phyloP scores from a whole-genome alignment of 1,140 invertebrate genomes.

The Cydia pomonella region DNA sequence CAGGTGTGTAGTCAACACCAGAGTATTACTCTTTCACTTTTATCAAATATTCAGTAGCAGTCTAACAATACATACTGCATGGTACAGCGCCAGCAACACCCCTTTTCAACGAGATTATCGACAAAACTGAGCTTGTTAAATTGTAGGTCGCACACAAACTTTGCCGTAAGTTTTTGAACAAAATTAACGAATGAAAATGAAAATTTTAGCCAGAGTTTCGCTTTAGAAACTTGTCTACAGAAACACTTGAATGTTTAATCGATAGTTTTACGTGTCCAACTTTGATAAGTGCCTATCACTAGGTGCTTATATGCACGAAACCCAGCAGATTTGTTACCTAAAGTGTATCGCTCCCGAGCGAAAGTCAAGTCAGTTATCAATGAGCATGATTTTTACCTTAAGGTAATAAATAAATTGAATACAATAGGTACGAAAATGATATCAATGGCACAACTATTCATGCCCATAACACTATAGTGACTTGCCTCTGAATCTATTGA shows the following conservation, averaged over 20 bases:
- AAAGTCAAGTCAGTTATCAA: too few relatives aligned
- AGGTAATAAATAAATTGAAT: too few relatives aligned
- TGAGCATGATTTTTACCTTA: too few relatives aligned
- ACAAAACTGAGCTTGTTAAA: background rate
- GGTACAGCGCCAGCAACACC: background rate
- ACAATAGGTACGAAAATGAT: too few relatives aligned
- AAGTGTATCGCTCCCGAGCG: too few relatives aligned
- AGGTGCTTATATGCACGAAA: too few relatives aligned
- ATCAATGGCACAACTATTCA: too few relatives aligned
- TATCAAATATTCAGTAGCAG: conserved; percentile 9
- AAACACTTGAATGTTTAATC: background rate
- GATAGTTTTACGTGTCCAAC: background rate
- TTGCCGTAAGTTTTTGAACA: background rate
- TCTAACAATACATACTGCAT: background rate
- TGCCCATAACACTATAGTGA: too few relatives aligned
- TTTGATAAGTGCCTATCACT: background rate
- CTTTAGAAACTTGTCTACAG: background rate
- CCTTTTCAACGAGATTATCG: background rate
- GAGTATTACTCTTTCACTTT: background rate
- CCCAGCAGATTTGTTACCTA: too few relatives aligned
- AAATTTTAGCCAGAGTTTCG: background rate
- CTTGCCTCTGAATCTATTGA: too few relatives aligned
- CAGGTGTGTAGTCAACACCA: background rate
- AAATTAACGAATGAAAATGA: too few relatives aligned
- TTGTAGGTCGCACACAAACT: background rate